Evolutionary conservation across 2,888 invertebrate species (phyloP).

Genomic region (Dicycla oo): DNA sequence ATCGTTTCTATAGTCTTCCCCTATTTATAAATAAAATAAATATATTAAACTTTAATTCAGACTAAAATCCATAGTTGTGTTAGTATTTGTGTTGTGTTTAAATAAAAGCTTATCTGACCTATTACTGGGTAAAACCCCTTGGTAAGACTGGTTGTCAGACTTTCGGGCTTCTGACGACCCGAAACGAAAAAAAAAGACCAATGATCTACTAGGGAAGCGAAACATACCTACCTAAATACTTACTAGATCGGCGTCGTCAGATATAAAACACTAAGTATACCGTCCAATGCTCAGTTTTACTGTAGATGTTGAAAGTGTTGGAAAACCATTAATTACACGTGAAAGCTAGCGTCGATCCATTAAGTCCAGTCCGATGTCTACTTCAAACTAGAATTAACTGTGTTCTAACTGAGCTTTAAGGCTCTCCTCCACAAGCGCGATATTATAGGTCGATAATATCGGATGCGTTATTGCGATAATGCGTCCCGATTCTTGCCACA

Average conservation of each 20-base stretch:
- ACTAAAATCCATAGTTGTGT: no score
- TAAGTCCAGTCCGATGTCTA: slow-evolving; percentile 59
- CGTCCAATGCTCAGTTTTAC: slow-evolving; percentile 27
- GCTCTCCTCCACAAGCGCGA: no score
- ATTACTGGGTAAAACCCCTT: neutral
- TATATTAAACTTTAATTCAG: no score
- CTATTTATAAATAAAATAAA: neutral
- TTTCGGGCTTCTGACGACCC: no score
- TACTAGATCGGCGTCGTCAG: neutral
- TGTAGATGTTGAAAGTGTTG: slow-evolving; percentile 63
- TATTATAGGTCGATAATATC: no score
- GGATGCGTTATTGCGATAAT: no score
- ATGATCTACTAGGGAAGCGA: neutral
- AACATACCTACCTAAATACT: neutral
- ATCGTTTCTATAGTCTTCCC: neutral
- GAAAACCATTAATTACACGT: slow-evolving; percentile 70
- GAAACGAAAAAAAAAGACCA: no score
- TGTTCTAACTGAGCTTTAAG: slow-evolving; percentile 47
- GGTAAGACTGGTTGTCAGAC: neutral
- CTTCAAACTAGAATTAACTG: slow-evolving; percentile 51
- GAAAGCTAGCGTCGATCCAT: slow-evolving; percentile 65
- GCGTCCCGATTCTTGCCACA: no score
- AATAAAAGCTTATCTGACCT: neutral
- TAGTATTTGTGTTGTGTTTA: no score
- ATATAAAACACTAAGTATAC: slow-evolving; percentile 21